Evolutionary conservation across 2,797 vertebrate genomes (phyloP).

Genomic region (Eospalax fontanierii): DNA sequence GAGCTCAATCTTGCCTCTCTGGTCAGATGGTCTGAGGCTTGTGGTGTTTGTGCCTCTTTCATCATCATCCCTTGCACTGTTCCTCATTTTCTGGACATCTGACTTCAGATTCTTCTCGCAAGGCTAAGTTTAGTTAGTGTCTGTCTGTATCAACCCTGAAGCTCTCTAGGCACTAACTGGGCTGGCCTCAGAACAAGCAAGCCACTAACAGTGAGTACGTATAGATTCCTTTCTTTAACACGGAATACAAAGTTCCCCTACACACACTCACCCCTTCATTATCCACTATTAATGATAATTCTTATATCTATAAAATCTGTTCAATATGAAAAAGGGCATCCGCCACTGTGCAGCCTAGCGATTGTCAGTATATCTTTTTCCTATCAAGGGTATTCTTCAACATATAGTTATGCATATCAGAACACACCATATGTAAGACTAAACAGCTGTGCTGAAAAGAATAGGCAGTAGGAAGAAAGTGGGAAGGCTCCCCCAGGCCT

Average conservation of each 20-base stretch:
- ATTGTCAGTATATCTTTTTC: neutral
- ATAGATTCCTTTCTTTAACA: neutral
- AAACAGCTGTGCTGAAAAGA: neutral
- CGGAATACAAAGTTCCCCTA: neutral
- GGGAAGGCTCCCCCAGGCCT: neutral
- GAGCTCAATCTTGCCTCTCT: neutral
- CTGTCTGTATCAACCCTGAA: neutral
- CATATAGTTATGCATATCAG: neutral
- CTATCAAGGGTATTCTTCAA: neutral
- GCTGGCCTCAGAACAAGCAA: neutral
- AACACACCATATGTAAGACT: neutral
- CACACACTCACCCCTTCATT: too few species aligned
- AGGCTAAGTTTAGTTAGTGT: neutral
- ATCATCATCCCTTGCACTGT: neutral
- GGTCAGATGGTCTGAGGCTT: too few species aligned
- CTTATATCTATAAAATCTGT: neutral
- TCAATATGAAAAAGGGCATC: neutral
- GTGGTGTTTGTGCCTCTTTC: too few species aligned
- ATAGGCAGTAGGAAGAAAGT: neutral
- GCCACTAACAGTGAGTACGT: neutral
- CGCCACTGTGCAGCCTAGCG: neutral
- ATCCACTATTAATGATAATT: neutral
- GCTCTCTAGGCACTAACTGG: neutral
- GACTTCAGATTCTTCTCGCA: neutral
- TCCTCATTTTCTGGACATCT: neutral